Conservation (phyloP, 2,888 invertebrate species). For the Pyrrhia umbra region DNA sequence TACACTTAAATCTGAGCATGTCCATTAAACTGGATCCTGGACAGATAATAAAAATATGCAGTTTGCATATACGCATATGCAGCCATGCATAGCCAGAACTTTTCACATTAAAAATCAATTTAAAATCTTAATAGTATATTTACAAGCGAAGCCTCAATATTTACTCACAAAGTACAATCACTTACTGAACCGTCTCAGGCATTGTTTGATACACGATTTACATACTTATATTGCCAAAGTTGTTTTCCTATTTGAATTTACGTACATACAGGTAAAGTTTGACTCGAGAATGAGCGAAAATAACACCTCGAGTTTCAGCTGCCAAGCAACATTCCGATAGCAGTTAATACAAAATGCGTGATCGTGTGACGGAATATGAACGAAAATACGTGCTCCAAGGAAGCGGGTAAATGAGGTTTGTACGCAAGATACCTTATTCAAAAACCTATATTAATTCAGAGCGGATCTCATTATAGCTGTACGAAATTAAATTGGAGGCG, state of each 20-base stretch:
- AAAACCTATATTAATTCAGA: constrained; percentile 72
- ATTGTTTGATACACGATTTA: constrained; percentile 50
- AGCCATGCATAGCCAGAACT: too few relatives aligned
- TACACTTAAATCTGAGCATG: too few relatives aligned
- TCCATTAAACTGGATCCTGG: too few relatives aligned
- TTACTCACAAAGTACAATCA: constrained; percentile 37
- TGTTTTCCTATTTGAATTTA: constrained; percentile 58
- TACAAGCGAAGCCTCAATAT: constrained; percentile 9
- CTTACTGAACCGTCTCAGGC: constrained; percentile 18
- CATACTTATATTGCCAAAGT: constrained; percentile 58
- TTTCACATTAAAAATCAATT: not conserved
- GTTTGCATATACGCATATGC: too few relatives aligned
- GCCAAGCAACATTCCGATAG: constrained; percentile 40
- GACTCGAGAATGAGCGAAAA: constrained; percentile 39
- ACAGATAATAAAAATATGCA: too few relatives aligned
- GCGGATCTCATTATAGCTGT: constrained; percentile 70
- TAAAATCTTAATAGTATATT: not conserved
- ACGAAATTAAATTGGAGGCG: constrained; percentile 72
- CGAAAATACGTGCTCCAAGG: constrained; percentile 49
- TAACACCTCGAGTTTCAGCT: constrained; percentile 41
- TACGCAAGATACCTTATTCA: constrained; percentile 63
- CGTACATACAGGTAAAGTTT: constrained; percentile 47
- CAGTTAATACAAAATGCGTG: constrained; percentile 59
- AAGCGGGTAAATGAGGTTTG: constrained; percentile 56
- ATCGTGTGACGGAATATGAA: constrained; percentile 44